These are phyloP conservation scores for Anarsia innoxiella DNA, from an alignment of 2,888 invertebrate species.

Conservation along the genomic window DNA sequence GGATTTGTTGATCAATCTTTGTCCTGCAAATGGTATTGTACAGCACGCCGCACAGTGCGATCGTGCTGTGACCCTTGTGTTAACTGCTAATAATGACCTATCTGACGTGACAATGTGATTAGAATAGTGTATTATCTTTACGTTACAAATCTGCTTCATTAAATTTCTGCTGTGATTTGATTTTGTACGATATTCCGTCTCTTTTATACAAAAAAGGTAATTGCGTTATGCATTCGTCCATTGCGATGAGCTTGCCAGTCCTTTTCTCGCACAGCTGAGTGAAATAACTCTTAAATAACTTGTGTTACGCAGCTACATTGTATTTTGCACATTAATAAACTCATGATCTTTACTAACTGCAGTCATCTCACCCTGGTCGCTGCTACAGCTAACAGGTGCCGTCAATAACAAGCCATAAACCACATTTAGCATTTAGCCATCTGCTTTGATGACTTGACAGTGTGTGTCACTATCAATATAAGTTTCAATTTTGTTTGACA, in stretches of 20 bases:
- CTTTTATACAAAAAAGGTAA: conserved; percentile 16
- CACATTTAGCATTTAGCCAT: too few relatives aligned
- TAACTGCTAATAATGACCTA: conserved; percentile 37
- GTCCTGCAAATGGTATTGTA: conserved; percentile 1
- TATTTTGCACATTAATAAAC: too few relatives aligned
- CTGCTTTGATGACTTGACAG: too few relatives aligned
- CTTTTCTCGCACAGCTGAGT: conserved; percentile 13
- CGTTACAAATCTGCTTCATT: not conserved
- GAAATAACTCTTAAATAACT: too few relatives aligned
- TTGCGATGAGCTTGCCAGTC: conserved; percentile 9
- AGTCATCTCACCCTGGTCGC: too few relatives aligned
- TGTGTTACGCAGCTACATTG: too few relatives aligned
- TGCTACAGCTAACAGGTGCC: too few relatives aligned
- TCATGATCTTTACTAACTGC: too few relatives aligned
- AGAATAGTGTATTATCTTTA: conserved; percentile 3
- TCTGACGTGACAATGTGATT: conserved; percentile 41
- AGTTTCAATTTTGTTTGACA: too few relatives aligned
- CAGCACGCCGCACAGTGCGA: conserved; percentile 42
- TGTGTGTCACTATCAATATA: too few relatives aligned
- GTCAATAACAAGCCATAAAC: too few relatives aligned
- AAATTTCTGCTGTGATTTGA: conserved; percentile 1
- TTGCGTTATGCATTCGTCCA: conserved; percentile 16
- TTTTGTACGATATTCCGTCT: conserved; percentile 2
- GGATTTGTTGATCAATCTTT: conserved; percentile 33
- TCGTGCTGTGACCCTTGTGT: conserved; percentile 43